phyloP scores from a whole-genome alignment of 2,888 invertebrate species.

The Nemoura dubitans region DNA sequence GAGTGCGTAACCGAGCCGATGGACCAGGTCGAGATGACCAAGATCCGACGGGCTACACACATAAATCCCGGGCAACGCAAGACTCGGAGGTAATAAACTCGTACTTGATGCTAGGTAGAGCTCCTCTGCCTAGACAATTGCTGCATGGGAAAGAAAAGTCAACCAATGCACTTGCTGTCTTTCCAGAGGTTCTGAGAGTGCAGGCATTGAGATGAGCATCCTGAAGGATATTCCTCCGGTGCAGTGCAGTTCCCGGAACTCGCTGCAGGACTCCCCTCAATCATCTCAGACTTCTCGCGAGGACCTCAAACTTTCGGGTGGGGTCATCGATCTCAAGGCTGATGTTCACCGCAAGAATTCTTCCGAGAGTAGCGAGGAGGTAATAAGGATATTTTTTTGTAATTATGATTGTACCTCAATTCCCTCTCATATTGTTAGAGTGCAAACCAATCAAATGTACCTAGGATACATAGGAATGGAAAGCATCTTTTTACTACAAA shows the following conservation, averaged over 20 bases:
- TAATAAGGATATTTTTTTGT: no score
- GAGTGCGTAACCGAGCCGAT: slow-evolving; percentile 69
- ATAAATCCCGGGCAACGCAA: neutral
- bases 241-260: slow-evolving; percentile 72
- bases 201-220: slow-evolving; percentile 86
- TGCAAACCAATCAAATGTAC: no score
- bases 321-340: slow-evolving; percentile 80
- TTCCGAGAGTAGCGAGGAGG: slow-evolving; percentile 85
- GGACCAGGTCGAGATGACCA: neutral
- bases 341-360: slow-evolving; percentile 93
- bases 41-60: neutral
- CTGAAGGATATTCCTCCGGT: slow-evolving; percentile 64
- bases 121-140: no score
- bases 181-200: slow-evolving; percentile 68
- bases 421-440: no score
- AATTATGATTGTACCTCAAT: no score
- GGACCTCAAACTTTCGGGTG: slow-evolving; percentile 49
- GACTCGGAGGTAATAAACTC: neutral
- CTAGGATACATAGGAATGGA: no score
- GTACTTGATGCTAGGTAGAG: no score
- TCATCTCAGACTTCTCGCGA: slow-evolving; percentile 54
- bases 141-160: no score
- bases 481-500: no score
- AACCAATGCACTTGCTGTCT: no score
- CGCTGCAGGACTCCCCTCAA: slow-evolving; percentile 63